Evolutionary conservation across 2,797 vertebrate species (phyloP).

Genomic region (Astyanax mexicanus): DNA sequence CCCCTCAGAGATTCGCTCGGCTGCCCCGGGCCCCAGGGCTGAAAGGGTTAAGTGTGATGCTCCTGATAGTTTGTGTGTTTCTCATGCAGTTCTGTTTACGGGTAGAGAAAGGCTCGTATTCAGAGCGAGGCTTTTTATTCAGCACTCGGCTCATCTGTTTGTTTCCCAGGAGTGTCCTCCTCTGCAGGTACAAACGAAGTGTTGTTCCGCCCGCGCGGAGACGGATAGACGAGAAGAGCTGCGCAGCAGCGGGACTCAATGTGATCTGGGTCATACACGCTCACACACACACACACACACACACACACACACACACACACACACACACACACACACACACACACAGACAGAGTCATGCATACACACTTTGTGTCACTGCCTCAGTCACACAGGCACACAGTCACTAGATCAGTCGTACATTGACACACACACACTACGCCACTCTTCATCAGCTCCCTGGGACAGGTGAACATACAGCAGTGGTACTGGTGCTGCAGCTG

Average conservation of each 20-base stretch:
- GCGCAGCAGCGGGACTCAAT: constrained; percentile 84
- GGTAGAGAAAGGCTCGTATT: constrained; percentile 86
- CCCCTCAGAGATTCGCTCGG: constrained; percentile 30
- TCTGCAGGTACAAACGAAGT: constrained; percentile 89
- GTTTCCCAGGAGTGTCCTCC: constrained; percentile 93
- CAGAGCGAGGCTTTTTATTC: constrained; percentile 75
- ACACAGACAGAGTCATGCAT: constrained; percentile 25
- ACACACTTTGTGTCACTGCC: constrained; percentile 1
- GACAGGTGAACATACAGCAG: background rate
- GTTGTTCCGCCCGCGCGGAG: constrained; percentile 90
- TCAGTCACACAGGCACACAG: constrained; percentile 1
- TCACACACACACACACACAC: constrained; percentile 39
- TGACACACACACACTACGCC: background rate
- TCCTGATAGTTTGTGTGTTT: constrained; percentile 86
- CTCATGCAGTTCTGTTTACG: constrained; percentile 94
- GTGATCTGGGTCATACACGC: constrained; percentile 80
- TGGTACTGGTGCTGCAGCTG: too few relatives aligned
- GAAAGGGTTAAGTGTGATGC: constrained; percentile 80
- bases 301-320: constrained; percentile 23
- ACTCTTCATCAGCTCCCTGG: background rate
- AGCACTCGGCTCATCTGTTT: constrained; percentile 79
- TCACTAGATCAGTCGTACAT: constrained; percentile 11
- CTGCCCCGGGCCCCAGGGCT: constrained; percentile 53
- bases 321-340: constrained; percentile 16
- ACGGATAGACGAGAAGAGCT: constrained; percentile 86